phyloP scores from a whole-genome alignment of 2,797 vertebrate species.

The Myotis daubentonii region DNA sequence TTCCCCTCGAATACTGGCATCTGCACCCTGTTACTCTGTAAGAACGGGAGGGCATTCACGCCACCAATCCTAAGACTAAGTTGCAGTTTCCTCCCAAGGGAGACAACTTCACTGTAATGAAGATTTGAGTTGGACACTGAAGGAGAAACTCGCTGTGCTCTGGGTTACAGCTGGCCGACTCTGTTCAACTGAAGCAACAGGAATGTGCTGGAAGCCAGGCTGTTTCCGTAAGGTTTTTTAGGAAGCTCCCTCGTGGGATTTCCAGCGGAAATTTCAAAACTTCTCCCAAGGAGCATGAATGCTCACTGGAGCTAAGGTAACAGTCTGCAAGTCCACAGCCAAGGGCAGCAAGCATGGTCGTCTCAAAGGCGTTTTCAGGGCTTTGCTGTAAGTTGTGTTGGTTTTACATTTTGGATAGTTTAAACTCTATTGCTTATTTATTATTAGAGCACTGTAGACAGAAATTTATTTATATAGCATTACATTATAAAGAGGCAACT shows the following conservation, averaged over 20 bases:
- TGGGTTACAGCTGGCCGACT: slow-evolving; percentile 63
- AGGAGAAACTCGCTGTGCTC: slow-evolving; percentile 58
- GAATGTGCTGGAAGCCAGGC: slow-evolving; percentile 41
- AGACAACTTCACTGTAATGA: slow-evolving; percentile 29
- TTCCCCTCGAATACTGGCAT: neutral
- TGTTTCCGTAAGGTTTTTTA: slow-evolving; percentile 58
- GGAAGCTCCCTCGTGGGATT: slow-evolving; percentile 48
- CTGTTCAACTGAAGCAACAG: slow-evolving; percentile 60
- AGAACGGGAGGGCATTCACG: neutral
- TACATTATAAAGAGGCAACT: neutral
- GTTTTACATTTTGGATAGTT: neutral
- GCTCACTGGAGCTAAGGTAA: neutral
- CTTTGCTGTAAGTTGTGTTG: neutral
- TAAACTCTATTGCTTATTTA: neutral
- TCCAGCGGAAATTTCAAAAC: slow-evolving; percentile 56
- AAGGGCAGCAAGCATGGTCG: neutral
- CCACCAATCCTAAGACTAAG: slow-evolving; percentile 63
- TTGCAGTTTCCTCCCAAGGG: slow-evolving; percentile 48
- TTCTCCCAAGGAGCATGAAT: neutral
- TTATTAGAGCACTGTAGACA: neutral
- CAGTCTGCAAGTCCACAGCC: neutral
- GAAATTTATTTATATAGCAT: neutral
- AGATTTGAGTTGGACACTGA: slow-evolving; percentile 61
- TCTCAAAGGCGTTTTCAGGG: neutral
- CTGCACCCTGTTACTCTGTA: neutral